A percentile compares a stretch with the other conserved stretches of the same genome.
These are phyloP conservation scores for Epinotia bilunana DNA, from an alignment of 2,888 invertebrate species.

Conservation along the genomic window DNA sequence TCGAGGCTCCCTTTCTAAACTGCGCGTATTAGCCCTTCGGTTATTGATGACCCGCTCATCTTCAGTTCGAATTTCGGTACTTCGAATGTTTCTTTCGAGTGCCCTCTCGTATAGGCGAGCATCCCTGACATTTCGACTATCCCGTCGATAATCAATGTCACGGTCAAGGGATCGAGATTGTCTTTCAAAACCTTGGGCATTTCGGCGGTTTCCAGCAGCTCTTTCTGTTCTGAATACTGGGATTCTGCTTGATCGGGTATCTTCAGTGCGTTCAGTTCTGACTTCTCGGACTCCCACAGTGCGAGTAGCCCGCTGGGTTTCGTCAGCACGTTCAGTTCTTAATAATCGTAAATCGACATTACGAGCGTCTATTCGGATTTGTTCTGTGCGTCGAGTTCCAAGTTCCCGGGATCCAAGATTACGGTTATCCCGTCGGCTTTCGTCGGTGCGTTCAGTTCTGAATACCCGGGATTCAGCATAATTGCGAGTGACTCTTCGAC, in stretches of 20 bases:
- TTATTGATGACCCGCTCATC: neutral
- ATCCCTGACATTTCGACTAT: slow-evolving; percentile 1
- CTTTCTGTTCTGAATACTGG: neutral
- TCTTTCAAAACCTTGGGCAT: slow-evolving; percentile 2
- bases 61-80: slow-evolving; percentile 14
- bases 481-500: neutral
- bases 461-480: neutral
- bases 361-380: neutral
- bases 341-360: neutral
- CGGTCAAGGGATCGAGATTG: slow-evolving; percentile 18
- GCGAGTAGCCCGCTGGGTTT: neutral
- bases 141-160: neutral
- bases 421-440: neutral
- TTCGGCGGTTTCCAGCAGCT: neutral
- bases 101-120: neutral
- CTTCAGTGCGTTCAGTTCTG: slow-evolving; percentile 4
- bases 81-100: neutral
- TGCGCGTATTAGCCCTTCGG: slow-evolving; percentile 25
- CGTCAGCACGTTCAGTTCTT: neutral
- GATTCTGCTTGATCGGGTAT: neutral
- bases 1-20: slow-evolving; percentile 27
- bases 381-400: neutral
- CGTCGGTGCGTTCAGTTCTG: neutral
- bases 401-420: slow-evolving; percentile 1
- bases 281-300: neutral